A percentile compares a stretch with the other conserved stretches of the same genome.
Evolutionary conservation across 2,797 vertebrate species (phyloP).

Genomic region (Spinus pinus): DNA sequence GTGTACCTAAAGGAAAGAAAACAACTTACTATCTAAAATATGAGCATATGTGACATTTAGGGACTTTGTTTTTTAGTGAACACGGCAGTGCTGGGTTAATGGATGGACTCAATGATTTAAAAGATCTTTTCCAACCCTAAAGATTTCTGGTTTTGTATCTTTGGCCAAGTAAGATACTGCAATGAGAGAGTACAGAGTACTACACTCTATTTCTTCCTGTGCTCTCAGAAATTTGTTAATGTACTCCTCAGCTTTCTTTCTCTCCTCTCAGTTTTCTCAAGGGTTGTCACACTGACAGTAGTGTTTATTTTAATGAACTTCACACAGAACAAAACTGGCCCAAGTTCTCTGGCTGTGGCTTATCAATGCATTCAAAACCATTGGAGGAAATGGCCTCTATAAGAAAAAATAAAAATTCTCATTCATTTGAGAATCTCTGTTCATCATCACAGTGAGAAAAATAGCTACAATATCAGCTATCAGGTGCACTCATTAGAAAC

Average conservation of each 20-base stretch:
- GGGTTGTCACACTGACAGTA: neutral
- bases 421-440: neutral
- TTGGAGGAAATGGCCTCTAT: neutral
- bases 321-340: neutral
- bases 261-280: neutral
- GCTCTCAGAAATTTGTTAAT: neutral
- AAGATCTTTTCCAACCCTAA: neutral
- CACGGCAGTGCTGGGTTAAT: neutral
- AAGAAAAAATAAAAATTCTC: neutral
- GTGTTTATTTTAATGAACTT: neutral
- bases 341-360: neutral
- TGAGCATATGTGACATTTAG: neutral
- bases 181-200: fast-evolving
- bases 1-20: neutral
- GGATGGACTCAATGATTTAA: neutral
- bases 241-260: neutral
- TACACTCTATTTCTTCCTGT: neutral
- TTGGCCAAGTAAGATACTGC: neutral
- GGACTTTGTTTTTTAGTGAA: fast-evolving
- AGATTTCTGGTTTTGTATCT: neutral
- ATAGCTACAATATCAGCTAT: neutral
- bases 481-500: neutral
- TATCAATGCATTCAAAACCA: neutral
- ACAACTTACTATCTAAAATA: neutral
- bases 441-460: neutral